These are phyloP conservation scores for Crotalus viridis DNA, from an alignment of 2,113 vertebrate genomes.

Conservation along the genomic window DNA sequence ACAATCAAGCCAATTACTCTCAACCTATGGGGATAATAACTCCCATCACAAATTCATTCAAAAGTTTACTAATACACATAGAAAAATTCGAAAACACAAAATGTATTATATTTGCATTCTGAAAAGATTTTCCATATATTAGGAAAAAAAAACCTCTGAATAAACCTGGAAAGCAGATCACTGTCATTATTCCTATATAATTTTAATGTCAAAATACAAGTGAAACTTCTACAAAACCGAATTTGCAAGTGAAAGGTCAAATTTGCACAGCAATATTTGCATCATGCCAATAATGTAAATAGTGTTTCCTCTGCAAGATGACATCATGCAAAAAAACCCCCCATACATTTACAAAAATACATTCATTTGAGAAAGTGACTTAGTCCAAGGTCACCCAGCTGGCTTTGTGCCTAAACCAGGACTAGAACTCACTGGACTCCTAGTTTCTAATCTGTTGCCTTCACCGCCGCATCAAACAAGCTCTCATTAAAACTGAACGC, in stretches of 20 bases:
- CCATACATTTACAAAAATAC: not conserved
- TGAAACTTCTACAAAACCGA: not conserved
- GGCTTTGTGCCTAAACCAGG: not conserved
- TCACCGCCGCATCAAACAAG: not conserved
- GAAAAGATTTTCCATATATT: not conserved
- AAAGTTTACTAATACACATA: not conserved
- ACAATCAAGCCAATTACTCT: not conserved
- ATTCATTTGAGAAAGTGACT: not conserved
- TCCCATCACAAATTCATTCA: not conserved
- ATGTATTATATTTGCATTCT: not conserved
- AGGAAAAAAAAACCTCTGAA: not conserved
- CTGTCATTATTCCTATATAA: not conserved
- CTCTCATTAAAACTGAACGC: not conserved
- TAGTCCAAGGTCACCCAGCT: not conserved
- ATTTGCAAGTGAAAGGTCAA: not conserved
- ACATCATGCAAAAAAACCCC: not conserved
- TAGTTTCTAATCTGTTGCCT: not conserved
- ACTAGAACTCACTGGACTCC: not conserved
- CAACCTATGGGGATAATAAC: not conserved
- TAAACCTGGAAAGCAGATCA: not conserved
- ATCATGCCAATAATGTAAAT: not conserved
- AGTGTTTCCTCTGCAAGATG: not conserved
- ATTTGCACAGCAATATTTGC: not conserved
- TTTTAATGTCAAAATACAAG: not conserved
- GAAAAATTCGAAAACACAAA: not conserved